phyloP scores from a whole-genome alignment of 2,113 vertebrate species.

The Centropus unirufus region DNA sequence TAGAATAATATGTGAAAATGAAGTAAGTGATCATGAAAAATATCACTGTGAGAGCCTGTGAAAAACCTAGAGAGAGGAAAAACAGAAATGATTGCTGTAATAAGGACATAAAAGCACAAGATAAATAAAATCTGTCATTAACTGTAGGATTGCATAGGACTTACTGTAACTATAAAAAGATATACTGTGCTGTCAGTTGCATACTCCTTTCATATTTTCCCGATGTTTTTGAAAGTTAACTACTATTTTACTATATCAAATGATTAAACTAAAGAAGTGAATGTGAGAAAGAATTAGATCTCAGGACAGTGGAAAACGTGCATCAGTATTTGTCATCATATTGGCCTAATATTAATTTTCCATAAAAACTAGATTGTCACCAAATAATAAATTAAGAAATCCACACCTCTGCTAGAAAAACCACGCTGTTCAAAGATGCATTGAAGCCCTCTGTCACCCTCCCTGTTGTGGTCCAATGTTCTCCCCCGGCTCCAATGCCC shows the following conservation, averaged over 20 bases:
- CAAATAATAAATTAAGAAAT: slow-evolving; percentile 9
- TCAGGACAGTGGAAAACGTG: slow-evolving; percentile 23
- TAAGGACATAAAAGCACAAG: slow-evolving; percentile 23
- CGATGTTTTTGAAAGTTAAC: slow-evolving; percentile 14
- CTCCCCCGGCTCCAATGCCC: background rate
- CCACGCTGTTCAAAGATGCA: background rate
- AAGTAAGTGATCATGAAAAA: background rate
- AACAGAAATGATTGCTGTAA: background rate
- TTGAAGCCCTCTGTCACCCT: background rate
- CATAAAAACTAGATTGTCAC: background rate
- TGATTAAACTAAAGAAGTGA: slow-evolving; percentile 6
- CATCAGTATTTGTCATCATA: slow-evolving; percentile 2
- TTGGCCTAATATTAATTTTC: slow-evolving; percentile 14
- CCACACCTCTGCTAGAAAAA: background rate
- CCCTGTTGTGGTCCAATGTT: background rate
- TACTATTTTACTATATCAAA: slow-evolving; percentile 13
- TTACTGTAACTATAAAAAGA: slow-evolving; percentile 53
- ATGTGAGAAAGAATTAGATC: slow-evolving; percentile 7
- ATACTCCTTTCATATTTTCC: slow-evolving; percentile 7
- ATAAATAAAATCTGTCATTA: slow-evolving; percentile 60
- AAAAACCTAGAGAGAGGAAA: slow-evolving; percentile 1
- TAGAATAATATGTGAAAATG: slow-evolving; percentile 7
- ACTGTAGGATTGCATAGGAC: slow-evolving; percentile 35
- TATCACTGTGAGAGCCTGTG: background rate
- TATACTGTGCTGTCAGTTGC: slow-evolving; percentile 28